Base-by-base conservation (phyloP, 2,797 vertebrate genomes). In the Gymnothorax reevesii region DNA sequence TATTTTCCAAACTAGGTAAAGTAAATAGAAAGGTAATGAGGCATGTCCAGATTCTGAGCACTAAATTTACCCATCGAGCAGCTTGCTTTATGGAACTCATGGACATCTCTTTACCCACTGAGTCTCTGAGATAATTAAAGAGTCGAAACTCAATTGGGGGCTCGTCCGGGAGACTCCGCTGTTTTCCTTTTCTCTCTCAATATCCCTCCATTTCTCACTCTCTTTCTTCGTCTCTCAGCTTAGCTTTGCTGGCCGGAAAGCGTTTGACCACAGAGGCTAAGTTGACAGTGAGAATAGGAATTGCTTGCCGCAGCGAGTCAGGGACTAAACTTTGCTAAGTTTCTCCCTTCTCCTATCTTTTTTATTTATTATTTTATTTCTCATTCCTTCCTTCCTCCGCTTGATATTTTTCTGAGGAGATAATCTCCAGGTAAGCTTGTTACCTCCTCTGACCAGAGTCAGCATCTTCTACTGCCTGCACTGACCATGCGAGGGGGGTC, bases 381-480 rank as follows among this genome's bases (percentile, higher is more conserved):
- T 62, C 62, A 0, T 64, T 64, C 62, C 17, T 86, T 84, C 94
- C 93, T 77, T 52, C 92, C 91, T 94, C 62, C 92, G 91, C 95
- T 95, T 95, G 94, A 95, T 95, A 95, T 95, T 95, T 95, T 94
- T 96, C 94, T 96, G 93, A 94, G 94, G 94, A 95, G 95, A 96
- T 96, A 95, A 95, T 95, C 95, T 93, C 88, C 95, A 96, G 95
- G 95, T 96, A 96, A 96, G 95, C 95, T 96, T 95, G 95, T 96
- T 96, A 96, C 94, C 94, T 94, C 94, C 91, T 91, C 91, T 88
- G 89, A 93, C 94, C 95, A 95, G 94, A 94, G 93, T 96, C 95
- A 96, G 96, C 96, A 95, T 94, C 94, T 95, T 93, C 94, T 75
- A 42, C 13, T 89, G 88, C 85, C 88, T 66, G 71, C 88, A 92